These are phyloP conservation scores for Andrena marginata DNA, from an alignment of 2,888 invertebrate species.

Conservation along the genomic window DNA sequence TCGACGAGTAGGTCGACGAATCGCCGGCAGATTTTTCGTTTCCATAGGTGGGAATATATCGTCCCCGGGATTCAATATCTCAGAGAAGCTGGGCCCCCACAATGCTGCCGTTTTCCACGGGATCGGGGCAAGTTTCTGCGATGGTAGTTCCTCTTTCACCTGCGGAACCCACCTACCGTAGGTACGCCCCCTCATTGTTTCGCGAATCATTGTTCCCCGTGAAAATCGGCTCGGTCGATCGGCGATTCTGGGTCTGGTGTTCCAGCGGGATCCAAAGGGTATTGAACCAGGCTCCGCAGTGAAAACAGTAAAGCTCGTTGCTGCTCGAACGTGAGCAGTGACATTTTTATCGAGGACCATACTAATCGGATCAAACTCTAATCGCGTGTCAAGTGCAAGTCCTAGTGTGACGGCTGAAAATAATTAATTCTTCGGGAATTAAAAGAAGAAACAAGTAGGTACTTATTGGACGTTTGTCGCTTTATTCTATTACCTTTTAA, in stretches of 20 bases:
- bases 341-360: no score
- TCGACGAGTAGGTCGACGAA: slow-evolving; percentile 1
- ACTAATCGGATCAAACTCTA: not conserved
- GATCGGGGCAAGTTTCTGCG: slow-evolving; percentile 33
- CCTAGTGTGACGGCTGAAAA: no score
- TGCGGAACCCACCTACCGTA: not conserved
- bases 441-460: no score
- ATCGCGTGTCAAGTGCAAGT: not conserved
- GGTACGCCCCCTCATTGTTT: slow-evolving; percentile 4
- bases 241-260: not conserved
- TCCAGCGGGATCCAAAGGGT: not conserved
- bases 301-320: not conserved
- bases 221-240: slow-evolving; percentile 9
- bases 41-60: slow-evolving; percentile 44
- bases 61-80: slow-evolving; percentile 53
- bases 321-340: not conserved
- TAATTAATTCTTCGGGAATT: no score
- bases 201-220: slow-evolving; percentile 20
- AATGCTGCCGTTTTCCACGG: slow-evolving; percentile 30
- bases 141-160: not conserved
- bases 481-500: no score
- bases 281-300: not conserved
- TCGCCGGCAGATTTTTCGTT: slow-evolving; percentile 29
- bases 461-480: no score
- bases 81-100: slow-evolving; percentile 37